Percentiles rank a stretch among this genome's conserved stretches.
phyloP scores from a whole-genome alignment of 64 coral and sea anemone genomes.

The Montipora cactus region DNA sequence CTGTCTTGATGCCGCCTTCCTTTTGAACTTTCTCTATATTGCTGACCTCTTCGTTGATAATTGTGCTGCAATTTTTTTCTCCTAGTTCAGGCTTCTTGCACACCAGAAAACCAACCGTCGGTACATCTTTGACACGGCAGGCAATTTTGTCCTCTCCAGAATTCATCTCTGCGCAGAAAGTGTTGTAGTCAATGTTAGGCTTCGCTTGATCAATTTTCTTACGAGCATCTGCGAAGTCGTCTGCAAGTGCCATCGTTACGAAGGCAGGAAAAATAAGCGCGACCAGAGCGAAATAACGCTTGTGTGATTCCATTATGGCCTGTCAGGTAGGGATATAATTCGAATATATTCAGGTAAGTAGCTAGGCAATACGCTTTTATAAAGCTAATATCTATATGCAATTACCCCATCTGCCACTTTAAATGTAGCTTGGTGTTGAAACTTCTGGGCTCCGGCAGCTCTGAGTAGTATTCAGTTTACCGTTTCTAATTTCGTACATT shows the following conservation, averaged over 20 bases:
- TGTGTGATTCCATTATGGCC: conserved; percentile 24
- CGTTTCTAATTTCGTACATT: neutral
- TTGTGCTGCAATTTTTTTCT: conserved; percentile 1
- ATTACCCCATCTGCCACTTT: too few species aligned
- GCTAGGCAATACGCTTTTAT: too few species aligned
- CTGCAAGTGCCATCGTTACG: neutral
- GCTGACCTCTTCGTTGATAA: conserved; percentile 16
- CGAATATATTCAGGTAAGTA: too few species aligned
- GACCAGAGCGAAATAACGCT: conserved; percentile 5
- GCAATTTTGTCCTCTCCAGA: conserved; percentile 64
- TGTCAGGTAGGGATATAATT: neutral
- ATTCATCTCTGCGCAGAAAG: conserved; percentile 22
- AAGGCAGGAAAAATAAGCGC: neutral
- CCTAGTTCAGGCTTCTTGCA: conserved; percentile 34
- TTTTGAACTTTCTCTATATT: neutral
- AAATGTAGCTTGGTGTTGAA: too few species aligned
- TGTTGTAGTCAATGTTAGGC: conserved; percentile 42
- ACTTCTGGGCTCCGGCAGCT: too few species aligned
- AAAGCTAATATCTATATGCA: too few species aligned
- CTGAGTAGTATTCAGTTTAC: neutral
- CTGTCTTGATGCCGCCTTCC: conserved; percentile 8
- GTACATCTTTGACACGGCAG: conserved; percentile 41
- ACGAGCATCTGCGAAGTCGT: conserved; percentile 45
- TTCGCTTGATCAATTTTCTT: conserved; percentile 17
- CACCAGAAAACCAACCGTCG: conserved; percentile 55